A percentile compares a stretch with the other conserved stretches of the same genome.
Evolutionary conservation across 2,888 invertebrate species (phyloP).

Genomic region (Arrhopalites spinosus): DNA sequence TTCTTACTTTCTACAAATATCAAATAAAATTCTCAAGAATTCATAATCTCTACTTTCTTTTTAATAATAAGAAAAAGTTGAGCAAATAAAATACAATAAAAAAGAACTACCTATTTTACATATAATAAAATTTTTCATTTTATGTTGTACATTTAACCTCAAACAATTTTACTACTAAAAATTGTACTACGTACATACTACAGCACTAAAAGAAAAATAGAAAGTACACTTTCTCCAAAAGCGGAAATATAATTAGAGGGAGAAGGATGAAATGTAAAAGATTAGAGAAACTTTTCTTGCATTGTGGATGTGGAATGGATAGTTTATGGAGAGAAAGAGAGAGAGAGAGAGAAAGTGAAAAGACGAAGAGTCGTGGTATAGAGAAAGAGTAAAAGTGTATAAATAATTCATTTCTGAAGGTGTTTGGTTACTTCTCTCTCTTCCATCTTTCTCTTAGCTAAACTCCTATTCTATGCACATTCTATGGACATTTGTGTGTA

Average conservation of each 20-base stretch:
- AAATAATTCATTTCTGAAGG: slow-evolving; percentile 33
- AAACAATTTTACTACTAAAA: too few species aligned
- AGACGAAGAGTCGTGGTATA: not conserved
- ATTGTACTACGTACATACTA: too few species aligned
- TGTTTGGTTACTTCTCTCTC: slow-evolving; percentile 17
- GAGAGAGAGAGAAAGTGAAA: not conserved
- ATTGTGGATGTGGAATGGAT: slow-evolving; percentile 5
- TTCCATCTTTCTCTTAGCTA: not conserved
- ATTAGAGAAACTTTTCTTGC: not conserved
- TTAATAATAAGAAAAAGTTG: too few species aligned
- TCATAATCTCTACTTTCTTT: too few species aligned
- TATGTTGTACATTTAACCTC: too few species aligned
- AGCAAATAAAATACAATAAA: too few species aligned
- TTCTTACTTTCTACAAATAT: too few species aligned
- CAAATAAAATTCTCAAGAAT: too few species aligned
- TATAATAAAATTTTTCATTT: too few species aligned
- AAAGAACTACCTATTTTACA: too few species aligned
- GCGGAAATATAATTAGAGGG: slow-evolving; percentile 31
- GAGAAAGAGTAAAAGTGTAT: slow-evolving; percentile 8
- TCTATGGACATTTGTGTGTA: not conserved
- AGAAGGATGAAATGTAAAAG: slow-evolving; percentile 12
- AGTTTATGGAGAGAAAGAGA: slow-evolving; percentile 1
- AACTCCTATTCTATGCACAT: not conserved
- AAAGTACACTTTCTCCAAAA: too few species aligned
- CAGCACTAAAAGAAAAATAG: too few species aligned